Evolutionary conservation across 2,888 invertebrate genomes (phyloP).

Genomic region (Clanis bilineata): DNA sequence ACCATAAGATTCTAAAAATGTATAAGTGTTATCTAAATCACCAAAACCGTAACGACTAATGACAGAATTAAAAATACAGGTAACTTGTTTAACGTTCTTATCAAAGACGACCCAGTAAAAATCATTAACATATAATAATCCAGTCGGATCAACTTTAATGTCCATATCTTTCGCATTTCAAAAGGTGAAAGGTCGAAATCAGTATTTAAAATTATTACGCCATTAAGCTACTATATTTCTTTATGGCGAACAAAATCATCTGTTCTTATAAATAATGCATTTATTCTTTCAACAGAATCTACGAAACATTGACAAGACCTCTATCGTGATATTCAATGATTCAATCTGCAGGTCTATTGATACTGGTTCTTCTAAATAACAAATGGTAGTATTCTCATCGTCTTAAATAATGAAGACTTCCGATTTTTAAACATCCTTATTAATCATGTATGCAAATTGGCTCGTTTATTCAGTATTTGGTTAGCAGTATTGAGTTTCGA

Average conservation of each 20-base stretch:
- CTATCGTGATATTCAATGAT: too few relatives aligned
- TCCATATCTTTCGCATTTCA: neutral
- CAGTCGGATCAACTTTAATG: neutral
- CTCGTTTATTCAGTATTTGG: neutral
- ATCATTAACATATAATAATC: neutral
- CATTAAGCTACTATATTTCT: constrained; percentile 8
- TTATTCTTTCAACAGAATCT: constrained; percentile 43
- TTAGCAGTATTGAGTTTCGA: neutral
- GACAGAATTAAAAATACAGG: neutral
- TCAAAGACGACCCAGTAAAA: neutral
- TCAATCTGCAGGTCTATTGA: neutral
- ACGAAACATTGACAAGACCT: neutral
- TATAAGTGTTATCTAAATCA: neutral
- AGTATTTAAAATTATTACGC: neutral
- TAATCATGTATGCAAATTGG: constrained; percentile 4
- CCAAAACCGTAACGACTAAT: neutral
- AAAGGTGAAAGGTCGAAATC: neutral
- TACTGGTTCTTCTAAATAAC: constrained; percentile 16
- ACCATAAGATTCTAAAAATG: too few relatives aligned
- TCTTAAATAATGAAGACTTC: constrained; percentile 16
- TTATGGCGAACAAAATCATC: constrained; percentile 21
- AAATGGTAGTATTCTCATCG: constrained; percentile 19
- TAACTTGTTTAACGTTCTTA: neutral
- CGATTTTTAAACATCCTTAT: neutral
- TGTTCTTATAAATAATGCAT: constrained; percentile 34